Conservation (phyloP, 2,797 vertebrate species). For the Taenioides sp. region DNA sequence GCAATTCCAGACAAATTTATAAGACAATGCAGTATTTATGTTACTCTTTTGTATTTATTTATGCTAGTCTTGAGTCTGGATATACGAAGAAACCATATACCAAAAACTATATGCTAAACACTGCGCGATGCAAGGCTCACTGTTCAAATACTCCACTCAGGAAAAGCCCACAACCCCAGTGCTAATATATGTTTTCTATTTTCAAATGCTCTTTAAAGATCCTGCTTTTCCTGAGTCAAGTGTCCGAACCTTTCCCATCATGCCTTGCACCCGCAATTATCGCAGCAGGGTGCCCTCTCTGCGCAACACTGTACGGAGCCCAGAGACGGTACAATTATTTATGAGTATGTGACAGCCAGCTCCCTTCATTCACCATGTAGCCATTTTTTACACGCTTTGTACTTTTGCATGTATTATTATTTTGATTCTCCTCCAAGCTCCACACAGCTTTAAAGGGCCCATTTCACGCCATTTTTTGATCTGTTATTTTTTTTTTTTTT, state of each 20-base stretch:
- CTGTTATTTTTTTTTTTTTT: too few relatives aligned
- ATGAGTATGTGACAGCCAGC: not conserved
- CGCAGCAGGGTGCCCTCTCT: conserved; percentile 15
- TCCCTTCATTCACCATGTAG: not conserved
- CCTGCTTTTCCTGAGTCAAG: not conserved
- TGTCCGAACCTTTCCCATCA: conserved; percentile 17
- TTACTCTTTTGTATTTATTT: too few relatives aligned
- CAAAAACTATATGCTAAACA: not conserved
- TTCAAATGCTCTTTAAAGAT: not conserved
- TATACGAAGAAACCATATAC: too few relatives aligned
- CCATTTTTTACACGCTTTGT: not conserved
- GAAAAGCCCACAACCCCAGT: too few relatives aligned
- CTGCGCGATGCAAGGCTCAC: not conserved
- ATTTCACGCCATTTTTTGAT: too few relatives aligned
- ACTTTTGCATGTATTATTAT: not conserved
- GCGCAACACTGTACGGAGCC: not conserved
- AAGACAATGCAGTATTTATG: too few relatives aligned
- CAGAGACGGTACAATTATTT: conserved; percentile 1
- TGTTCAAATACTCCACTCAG: not conserved
- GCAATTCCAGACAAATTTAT: too few relatives aligned
- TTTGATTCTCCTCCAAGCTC: not conserved
- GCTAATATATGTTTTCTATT: not conserved
- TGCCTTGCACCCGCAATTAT: conserved; percentile 6
- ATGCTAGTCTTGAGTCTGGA: too few relatives aligned
- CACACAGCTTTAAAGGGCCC: not conserved